Evolutionary conservation across 2,113 vertebrate species (phyloP), one percentile per base, ranked within the genome.

Genomic region (Nerophis ophidion): DNA sequence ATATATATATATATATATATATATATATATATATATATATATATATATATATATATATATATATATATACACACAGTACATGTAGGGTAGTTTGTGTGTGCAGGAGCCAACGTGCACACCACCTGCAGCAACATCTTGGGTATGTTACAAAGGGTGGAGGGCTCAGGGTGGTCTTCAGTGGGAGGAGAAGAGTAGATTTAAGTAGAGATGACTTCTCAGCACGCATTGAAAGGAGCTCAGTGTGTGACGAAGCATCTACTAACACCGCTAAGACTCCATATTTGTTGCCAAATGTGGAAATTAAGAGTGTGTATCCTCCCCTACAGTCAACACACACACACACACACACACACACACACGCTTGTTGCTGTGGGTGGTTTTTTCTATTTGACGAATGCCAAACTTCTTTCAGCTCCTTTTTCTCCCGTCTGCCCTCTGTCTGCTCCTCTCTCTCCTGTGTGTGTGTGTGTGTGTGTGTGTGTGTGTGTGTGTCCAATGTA

Each of bases 401-500:
- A 65, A 65, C 74, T 64, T 74, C 61, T 66, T 34, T 60, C 12
- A 8, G 2, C 38, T 71, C 35, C 1, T 61, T 60, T 51, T 48
- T 4, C 5, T 14, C 47, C 10, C 5, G 38, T 61, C 49, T 61
- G 34, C 26, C 40, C 47, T 58, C 48, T 48, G 63, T 59, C 58
- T 53, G 47, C 60, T 65, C 50, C 40, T n/a, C 57, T 65, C 70
- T 59, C 48, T 16, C 64, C 34, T 45, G 44, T 45, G 44, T 11
- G 44, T 46, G 5, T n/a, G 47, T 16, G 47, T 48, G n/a, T 14
- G 47, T 65, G 50, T 0, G 8, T 70, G 66, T 79, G 49, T 60
- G 65, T 70, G 54, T 49, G 16, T 45, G 46, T 47, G 35, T 93
- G 92, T 94, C 93, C 94, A 93, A 89, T 93, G 93, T 93, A 94